Base-by-base conservation (phyloP, 2,888 invertebrate species). In the Lepidochrysops patricia region DNA sequence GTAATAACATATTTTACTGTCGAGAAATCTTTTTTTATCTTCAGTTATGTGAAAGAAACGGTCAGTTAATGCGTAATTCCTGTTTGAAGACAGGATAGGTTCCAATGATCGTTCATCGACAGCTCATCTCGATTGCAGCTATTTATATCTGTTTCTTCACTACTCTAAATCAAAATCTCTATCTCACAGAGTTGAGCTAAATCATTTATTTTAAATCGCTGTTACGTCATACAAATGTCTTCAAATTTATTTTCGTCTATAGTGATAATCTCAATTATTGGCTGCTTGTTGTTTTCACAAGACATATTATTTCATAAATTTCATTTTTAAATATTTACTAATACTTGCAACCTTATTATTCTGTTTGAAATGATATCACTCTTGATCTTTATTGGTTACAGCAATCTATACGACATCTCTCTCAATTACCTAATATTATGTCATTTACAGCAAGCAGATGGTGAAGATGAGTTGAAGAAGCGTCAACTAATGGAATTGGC, bases 401-500 rank as follows among this genome's bases (percentile, higher is more conserved):
- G 9, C 43, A 43, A 23, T 9, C 9, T 19, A 23, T 43, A 4
- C 12, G n/a, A 3, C 2, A 43, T 43, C 43, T 23, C 43, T 43
- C 43, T 23, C 43, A 43, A 19, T 43, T 43, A n/a, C n/a, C n/a
- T n/a, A 7, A 43, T 43, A 43, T 54, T 32, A 9, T 15, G 32
- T 54, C 19, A 12, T 54, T 81, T 83, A 68, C 90, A 94, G 93
- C 95, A 99, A 98, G 98, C 98, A 65, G 99, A 99, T 87, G 99
- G 99, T 66, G 99, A 99, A 91, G 99, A 99, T 90, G 99, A 99
- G 86, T 91, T 99, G 79, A 99, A 99, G 93, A 98, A 99, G 89
- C 94, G 98, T 81, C 99, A 99, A 90, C 92, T 99, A 75, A 99
- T 99, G 99, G 99, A 99, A 90, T 91, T 99, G 82, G 99, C 99